Conservation (phyloP, 2,113 vertebrate species). For the Gopherus evgoodei region DNA sequence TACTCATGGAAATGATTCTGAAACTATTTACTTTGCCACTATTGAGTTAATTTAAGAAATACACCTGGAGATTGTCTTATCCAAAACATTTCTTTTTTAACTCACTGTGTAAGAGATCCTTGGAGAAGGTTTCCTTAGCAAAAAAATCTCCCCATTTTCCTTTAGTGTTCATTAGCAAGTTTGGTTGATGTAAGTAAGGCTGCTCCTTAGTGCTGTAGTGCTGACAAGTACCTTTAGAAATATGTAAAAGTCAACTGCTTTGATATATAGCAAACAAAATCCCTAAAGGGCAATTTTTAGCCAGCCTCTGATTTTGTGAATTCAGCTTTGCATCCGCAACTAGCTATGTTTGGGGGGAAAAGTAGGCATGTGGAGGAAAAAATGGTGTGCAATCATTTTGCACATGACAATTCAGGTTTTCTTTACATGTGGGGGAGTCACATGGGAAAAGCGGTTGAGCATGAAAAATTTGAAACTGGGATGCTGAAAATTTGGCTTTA, state of each 20-base stretch:
- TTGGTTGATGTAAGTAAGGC: not conserved
- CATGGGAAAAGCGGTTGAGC: not conserved
- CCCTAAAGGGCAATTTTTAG: not conserved
- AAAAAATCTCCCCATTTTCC: not conserved
- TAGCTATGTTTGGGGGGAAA: not conserved
- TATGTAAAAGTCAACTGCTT: not conserved
- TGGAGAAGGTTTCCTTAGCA: not conserved
- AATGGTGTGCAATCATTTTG: not conserved
- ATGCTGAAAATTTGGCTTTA: not conserved
- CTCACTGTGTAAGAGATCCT: not conserved
- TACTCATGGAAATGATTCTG: not conserved
- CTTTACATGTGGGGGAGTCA: not conserved
- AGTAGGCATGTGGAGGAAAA: not conserved
- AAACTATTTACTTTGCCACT: not conserved
- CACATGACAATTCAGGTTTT: fast-evolving
- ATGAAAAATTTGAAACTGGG: not conserved
- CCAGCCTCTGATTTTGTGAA: not conserved
- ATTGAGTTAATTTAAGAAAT: not conserved
- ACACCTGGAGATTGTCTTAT: not conserved
- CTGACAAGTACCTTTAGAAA: slow-evolving; percentile 1
- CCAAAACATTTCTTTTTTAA: not conserved
- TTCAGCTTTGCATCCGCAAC: not conserved
- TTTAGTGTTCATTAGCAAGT: slow-evolving; percentile 25
- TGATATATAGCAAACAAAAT: not conserved
- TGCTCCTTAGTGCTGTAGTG: not conserved